These are phyloP conservation scores for Coluber constrictor DNA, from an alignment of 2,797 vertebrate genomes.

Conservation along the genomic window DNA sequence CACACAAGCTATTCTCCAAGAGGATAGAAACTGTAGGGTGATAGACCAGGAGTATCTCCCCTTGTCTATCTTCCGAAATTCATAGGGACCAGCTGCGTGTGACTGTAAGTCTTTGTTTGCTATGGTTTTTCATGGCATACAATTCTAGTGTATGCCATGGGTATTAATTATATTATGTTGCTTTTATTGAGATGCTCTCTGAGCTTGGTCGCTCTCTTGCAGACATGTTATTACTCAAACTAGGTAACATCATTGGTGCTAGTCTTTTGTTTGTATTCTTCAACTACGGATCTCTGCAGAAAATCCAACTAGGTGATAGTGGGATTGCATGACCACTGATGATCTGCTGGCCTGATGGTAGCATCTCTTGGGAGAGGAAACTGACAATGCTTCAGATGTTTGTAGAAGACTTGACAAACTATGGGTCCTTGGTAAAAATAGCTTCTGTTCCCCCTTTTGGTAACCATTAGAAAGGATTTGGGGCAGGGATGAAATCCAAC, in stretches of 20 bases:
- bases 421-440: constrained; percentile 79
- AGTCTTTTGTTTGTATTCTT: not conserved
- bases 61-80: not conserved
- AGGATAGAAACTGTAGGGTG: not conserved
- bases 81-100: not conserved
- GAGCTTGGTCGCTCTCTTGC: not conserved
- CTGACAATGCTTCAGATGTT: constrained; percentile 75
- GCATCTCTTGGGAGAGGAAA: constrained; percentile 76
- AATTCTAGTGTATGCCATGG: not conserved
- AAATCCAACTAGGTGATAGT: constrained; percentile 55
- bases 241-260: not conserved
- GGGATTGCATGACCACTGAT: constrained; percentile 63
- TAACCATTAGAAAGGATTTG: constrained; percentile 43
- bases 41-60: not conserved
- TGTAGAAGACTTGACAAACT: constrained; percentile 83
- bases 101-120: not conserved
- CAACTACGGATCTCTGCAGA: constrained; percentile 59
- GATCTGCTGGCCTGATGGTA: constrained; percentile 71
- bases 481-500: constrained; percentile 2
- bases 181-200: constrained; percentile 30
- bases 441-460: constrained; percentile 70
- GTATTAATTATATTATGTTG: constrained; percentile 37
- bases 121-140: not conserved
- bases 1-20: not conserved
- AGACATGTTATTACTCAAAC: not conserved